phyloP scores from a whole-genome alignment of 2,888 invertebrate species.

The Glomeris marginata region DNA sequence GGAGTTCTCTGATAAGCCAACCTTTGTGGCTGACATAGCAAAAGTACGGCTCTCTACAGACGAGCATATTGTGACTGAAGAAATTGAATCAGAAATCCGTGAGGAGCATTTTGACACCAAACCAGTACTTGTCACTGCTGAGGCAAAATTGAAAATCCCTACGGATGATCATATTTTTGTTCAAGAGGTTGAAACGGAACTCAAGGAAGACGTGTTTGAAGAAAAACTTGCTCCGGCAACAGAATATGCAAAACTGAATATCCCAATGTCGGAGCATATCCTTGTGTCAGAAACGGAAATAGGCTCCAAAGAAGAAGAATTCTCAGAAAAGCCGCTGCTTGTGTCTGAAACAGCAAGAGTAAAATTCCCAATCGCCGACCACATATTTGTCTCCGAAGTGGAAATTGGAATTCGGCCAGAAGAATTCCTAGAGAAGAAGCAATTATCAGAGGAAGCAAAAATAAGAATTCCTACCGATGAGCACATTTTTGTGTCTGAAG shows the following conservation, averaged over 20 bases:
- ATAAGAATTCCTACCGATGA: slow-evolving; percentile 24
- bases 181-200: slow-evolving; percentile 11
- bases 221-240: neutral
- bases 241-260: slow-evolving; percentile 6
- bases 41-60: no score
- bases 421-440: neutral
- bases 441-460: slow-evolving; percentile 19
- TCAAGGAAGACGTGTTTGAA: slow-evolving; percentile 5
- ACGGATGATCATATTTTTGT: slow-evolving; percentile 13
- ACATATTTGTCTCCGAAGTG: slow-evolving; percentile 11
- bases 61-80: no score
- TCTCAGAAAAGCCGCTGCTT: slow-evolving; percentile 5
- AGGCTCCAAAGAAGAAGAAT: slow-evolving; percentile 9
- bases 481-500: slow-evolving; percentile 31
- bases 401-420: slow-evolving; percentile 7
- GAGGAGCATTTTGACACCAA: no score
- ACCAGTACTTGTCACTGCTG: no score
- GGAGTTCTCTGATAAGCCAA: slow-evolving; percentile 7
- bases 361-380: slow-evolving; percentile 6
- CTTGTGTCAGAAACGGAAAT: slow-evolving; percentile 6
- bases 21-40: neutral
- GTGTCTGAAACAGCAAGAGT: slow-evolving; percentile 5
- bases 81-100: no score
- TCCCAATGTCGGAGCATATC: slow-evolving; percentile 7
- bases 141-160: slow-evolving; percentile 16